Conservation (phyloP, 2,113 vertebrate species). For the Oryzias melastigma region DNA sequence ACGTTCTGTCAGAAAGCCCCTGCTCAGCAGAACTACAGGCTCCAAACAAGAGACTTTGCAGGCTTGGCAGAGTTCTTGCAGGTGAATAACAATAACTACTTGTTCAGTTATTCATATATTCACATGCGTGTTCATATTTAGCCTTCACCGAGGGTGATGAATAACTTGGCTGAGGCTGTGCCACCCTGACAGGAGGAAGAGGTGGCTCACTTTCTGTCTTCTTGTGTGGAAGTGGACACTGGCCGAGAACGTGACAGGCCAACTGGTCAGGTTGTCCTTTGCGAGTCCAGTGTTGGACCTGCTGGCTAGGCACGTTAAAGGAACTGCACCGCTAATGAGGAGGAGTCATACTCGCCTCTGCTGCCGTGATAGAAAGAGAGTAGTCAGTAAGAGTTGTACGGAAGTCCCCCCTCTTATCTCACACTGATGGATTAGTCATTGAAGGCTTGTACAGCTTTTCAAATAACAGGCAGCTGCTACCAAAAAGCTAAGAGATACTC, state of each 20-base stretch:
- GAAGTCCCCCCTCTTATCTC: constrained; percentile 35
- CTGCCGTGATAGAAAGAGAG: constrained; percentile 14
- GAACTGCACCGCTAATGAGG: constrained; percentile 40
- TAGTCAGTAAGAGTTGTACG: constrained; percentile 28
- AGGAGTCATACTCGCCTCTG: constrained; percentile 36
- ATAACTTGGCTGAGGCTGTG: constrained; percentile 52
- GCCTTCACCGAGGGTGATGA: constrained; percentile 75
- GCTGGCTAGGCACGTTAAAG: constrained; percentile 38
- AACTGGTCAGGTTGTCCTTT: constrained; percentile 55
- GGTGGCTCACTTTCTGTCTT: constrained; percentile 44
- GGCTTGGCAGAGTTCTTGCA: constrained; percentile 63
- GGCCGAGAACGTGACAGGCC: constrained; percentile 46
- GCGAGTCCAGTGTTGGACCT: constrained; percentile 20
- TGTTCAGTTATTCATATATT: constrained; percentile 79
- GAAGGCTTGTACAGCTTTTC: constrained; percentile 46
- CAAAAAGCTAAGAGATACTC: constrained; percentile 61
- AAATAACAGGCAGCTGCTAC: constrained; percentile 39
- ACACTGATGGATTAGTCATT: constrained; percentile 51
- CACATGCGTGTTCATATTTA: constrained; percentile 75
- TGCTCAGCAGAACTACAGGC: constrained; percentile 71
- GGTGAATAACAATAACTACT: constrained; percentile 73
- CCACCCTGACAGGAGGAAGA: constrained; percentile 49
- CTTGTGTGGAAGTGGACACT: constrained; percentile 33
- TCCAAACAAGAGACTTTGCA: constrained; percentile 69
- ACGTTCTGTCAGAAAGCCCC: constrained; percentile 70